Conservation (phyloP, 1,140 invertebrate genomes). For the Megathymus violae region DNA sequence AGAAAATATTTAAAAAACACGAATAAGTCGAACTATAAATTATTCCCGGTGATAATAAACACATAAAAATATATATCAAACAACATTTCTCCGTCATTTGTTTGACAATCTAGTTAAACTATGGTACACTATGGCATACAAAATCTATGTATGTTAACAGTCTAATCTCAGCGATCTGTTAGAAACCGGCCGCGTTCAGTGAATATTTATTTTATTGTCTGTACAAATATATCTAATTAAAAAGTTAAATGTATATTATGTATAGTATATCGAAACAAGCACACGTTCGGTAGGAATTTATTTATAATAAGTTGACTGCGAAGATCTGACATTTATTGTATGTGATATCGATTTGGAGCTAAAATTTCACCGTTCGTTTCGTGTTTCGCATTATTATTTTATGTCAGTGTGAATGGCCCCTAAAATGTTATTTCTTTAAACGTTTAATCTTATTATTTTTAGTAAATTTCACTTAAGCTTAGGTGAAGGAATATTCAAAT, state of each 20-base stretch:
- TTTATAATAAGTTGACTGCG: background rate
- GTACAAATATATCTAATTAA: constrained; percentile 3
- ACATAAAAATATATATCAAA: no score
- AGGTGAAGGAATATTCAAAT: no score
- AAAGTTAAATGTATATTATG: background rate
- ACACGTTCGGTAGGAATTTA: background rate
- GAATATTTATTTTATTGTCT: background rate
- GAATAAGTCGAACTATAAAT: no score
- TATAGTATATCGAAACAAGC: background rate
- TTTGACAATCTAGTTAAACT: no score
- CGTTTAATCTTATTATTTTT: no score
- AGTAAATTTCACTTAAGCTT: no score
- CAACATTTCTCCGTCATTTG: no score
- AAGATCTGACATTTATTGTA: no score
- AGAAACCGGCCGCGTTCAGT: no score
- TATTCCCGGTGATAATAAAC: no score
- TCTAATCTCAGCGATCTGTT: background rate
- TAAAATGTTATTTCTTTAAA: background rate
- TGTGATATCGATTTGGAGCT: background rate
- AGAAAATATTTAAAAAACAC: no score
- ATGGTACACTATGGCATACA: no score
- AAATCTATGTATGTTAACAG: background rate
- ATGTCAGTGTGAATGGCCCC: background rate
- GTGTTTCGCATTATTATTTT: background rate
- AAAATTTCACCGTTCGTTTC: background rate